Evolutionary conservation across 1,140 invertebrate species (phyloP).

Genomic region (Pogonognathellus flavescens): DNA sequence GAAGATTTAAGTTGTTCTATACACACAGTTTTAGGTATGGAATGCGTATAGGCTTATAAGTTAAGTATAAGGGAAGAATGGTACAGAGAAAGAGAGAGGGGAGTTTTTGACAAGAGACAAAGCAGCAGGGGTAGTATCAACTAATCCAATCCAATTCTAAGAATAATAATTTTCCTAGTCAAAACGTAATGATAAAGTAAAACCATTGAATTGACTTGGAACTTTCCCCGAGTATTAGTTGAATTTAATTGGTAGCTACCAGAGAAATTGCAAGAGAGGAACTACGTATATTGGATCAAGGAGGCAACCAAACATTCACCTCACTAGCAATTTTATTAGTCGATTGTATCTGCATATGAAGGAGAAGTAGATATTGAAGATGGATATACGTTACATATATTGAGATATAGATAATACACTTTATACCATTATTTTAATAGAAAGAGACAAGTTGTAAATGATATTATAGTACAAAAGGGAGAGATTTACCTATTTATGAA

Average conservation of each 20-base stretch:
- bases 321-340: neutral
- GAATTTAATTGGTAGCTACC: neutral
- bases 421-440: too few relatives aligned
- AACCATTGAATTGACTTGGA: constrained; percentile 9
- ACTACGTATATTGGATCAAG: neutral
- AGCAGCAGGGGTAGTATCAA: constrained; percentile 17
- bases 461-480: constrained; percentile 42
- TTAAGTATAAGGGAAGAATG: neutral
- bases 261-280: neutral
- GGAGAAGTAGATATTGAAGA: neutral
- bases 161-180: constrained; percentile 45
- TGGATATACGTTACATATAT: too few relatives aligned
- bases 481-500: constrained; percentile 36
- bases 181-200: constrained; percentile 39
- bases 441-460: constrained; percentile 23
- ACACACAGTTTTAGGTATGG: too few relatives aligned
- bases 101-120: constrained; percentile 5
- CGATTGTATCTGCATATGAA: neutral
- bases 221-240: constrained; percentile 15
- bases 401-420: too few relatives aligned
- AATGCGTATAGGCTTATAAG: too few relatives aligned
- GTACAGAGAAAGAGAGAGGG: neutral
- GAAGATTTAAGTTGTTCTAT: too few relatives aligned
- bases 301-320: neutral
- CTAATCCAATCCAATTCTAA: constrained; percentile 44